Evolutionary conservation across 2,888 invertebrate species (phyloP).

Genomic region (Helobdella robusta): DNA sequence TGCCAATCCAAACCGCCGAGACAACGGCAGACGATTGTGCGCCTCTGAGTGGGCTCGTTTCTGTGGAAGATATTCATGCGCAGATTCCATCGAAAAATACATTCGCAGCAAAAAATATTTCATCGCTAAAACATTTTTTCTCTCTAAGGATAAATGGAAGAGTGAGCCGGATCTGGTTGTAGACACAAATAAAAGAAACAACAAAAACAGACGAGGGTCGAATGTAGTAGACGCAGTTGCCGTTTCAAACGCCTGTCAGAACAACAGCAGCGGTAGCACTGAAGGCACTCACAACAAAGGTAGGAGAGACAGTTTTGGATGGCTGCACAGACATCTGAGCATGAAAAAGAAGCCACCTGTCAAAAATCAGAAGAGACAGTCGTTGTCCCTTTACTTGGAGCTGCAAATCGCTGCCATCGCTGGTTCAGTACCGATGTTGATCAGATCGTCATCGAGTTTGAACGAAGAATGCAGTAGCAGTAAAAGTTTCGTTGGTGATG

Average conservation of each 20-base stretch:
- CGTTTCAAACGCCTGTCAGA: background rate
- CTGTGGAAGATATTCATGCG: slow-evolving; percentile 63
- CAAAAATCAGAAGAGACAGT: slow-evolving; percentile 9
- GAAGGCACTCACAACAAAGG: slow-evolving; percentile 3
- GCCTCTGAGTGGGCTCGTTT: slow-evolving; percentile 68
- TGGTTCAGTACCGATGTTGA: slow-evolving; percentile 21
- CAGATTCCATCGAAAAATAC: slow-evolving; percentile 63
- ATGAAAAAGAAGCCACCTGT: slow-evolving; percentile 28
- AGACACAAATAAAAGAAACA: background rate
- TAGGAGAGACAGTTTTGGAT: slow-evolving; percentile 25
- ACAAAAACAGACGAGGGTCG: background rate
- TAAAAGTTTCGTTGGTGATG: no score
- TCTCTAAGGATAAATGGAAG: slow-evolving; percentile 52
- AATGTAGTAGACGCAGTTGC: background rate
- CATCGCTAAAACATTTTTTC: slow-evolving; percentile 37
- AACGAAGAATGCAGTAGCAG: background rate
- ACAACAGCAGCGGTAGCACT: background rate
- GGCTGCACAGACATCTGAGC: slow-evolving; percentile 35
- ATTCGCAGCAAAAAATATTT: slow-evolving; percentile 42
- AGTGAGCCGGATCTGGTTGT: slow-evolving; percentile 53
- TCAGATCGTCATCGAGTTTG: slow-evolving; percentile 14
- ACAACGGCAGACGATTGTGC: slow-evolving; percentile 60
- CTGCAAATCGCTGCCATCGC: slow-evolving; percentile 22
- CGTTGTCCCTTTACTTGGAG: slow-evolving; percentile 2
- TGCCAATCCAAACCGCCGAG: slow-evolving; percentile 61